Evolutionary conservation across 2,113 vertebrate genomes (phyloP).

Genomic region (Misgurnus anguillicaudatus): DNA sequence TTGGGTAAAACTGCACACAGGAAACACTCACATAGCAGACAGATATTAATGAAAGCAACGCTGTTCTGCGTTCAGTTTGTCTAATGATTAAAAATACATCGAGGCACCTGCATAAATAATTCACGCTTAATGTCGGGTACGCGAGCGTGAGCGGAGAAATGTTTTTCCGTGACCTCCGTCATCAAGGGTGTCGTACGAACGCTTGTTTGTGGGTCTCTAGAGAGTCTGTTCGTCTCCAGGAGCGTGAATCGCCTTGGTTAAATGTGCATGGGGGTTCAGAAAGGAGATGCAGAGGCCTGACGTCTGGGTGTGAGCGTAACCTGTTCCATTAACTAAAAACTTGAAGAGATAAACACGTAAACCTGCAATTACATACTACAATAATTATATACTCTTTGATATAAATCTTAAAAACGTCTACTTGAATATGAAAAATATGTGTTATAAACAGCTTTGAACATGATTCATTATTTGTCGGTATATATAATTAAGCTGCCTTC

Average conservation of each 20-base stretch:
- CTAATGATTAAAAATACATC: slow-evolving; percentile 63
- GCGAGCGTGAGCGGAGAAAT: slow-evolving; percentile 26
- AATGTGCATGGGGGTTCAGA: slow-evolving; percentile 2
- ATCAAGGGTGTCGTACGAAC: slow-evolving; percentile 30
- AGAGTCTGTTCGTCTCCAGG: slow-evolving; percentile 38
- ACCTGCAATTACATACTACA: no score
- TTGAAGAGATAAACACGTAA: no score
- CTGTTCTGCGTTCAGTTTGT: slow-evolving; percentile 59
- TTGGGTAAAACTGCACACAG: slow-evolving; percentile 51
- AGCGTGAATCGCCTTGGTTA: background rate
- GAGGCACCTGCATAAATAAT: slow-evolving; percentile 61
- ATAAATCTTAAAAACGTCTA: no score
- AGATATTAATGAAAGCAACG: slow-evolving; percentile 58
- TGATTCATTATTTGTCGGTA: no score
- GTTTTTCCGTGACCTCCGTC: slow-evolving; percentile 37
- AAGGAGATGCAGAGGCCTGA: background rate
- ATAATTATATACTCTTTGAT: no score
- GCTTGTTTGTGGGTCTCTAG: slow-evolving; percentile 30
- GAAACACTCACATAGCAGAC: slow-evolving; percentile 50
- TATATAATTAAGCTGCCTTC: no score
- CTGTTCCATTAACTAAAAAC: background rate
- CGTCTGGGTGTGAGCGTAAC: background rate
- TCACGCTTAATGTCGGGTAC: slow-evolving; percentile 50
- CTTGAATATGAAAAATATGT: no score
- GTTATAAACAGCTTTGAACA: no score